Evolutionary conservation across 2,888 invertebrate species (phyloP), one percentile per base, ranked within the genome.

Genomic region (Ophion ellenae): DNA sequence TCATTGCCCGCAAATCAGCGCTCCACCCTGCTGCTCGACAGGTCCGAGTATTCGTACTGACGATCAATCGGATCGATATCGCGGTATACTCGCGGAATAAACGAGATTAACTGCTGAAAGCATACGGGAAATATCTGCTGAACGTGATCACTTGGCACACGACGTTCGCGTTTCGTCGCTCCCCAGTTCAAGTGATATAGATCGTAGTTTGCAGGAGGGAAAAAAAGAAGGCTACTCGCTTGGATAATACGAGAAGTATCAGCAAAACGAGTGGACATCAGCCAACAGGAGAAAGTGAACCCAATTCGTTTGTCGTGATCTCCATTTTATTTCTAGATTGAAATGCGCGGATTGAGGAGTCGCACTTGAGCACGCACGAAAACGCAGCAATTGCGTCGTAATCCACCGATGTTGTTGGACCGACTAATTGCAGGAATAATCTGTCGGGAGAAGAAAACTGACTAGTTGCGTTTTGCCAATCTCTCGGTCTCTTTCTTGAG

Each of bases 231-330:
- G 24, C 24, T 36, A 47, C 63, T n/a, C 71, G 80, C 77, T 83
- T 70, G 70, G 66, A 85, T 75, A 77, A 47, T 45, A 78, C 10
- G 66, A 75, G 66, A 79, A 85, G 76, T 81, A 81, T 74, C 80
- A 20, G 61, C n/a, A 66, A 67, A 66, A 40, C 64, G 24, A 59
- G 86, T 86, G 87, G 86, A 86, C 86, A 80, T 76, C 79, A 69
- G 87, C 86, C 87, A 87, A 87, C 81, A 84, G 83, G 87, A 86
- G 85, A 87, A 85, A 76, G 74, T 83, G 53, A 14, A 36, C 64
- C 40, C 74, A 36, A 40, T 40, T 64, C 64, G 24, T 20, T 7
- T 28, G 71, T 6, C 32, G 69, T 64, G 74, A 36, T 69, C 36
- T 45, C 70, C 67, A 47, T 73, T 73, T 77, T 61, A 81, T 71